phyloP scores from a whole-genome alignment of 2,888 invertebrate species.

The Caradrina clavipalpis region DNA sequence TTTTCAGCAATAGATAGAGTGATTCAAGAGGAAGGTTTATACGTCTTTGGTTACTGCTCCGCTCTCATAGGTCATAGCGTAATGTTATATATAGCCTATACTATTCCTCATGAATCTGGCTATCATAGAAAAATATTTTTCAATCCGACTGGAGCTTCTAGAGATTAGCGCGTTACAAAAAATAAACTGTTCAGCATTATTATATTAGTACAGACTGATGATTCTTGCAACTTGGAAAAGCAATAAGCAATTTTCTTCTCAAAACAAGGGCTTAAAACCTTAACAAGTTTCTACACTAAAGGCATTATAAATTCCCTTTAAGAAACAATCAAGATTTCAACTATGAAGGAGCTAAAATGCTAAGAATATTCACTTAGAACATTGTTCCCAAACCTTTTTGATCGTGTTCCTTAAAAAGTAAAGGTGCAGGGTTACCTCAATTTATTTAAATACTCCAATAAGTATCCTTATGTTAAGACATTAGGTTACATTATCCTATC shows the following conservation, averaged over 20 bases:
- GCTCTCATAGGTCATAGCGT: too few relatives aligned
- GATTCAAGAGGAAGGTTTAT: too few relatives aligned
- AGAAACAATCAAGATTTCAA: conserved; percentile 34
- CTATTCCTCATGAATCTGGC: too few relatives aligned
- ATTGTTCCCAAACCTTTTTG: conserved; percentile 21
- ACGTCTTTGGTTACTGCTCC: too few relatives aligned
- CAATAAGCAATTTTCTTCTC: neutral
- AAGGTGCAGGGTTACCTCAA: conserved; percentile 21
- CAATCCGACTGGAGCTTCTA: too few relatives aligned
- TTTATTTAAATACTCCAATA: conserved; percentile 53
- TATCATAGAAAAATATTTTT: too few relatives aligned
- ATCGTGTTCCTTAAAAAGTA: conserved; percentile 21
- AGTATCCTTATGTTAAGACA: conserved; percentile 37
- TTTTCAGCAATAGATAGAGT: too few relatives aligned
- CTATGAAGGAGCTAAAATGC: conserved; percentile 19
- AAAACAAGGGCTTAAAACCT: neutral
- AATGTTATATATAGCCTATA: too few relatives aligned
- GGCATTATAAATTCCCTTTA: conserved; percentile 15
- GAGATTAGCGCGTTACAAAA: too few relatives aligned
- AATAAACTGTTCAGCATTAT: too few relatives aligned
- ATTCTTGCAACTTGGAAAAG: neutral
- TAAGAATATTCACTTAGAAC: conserved; percentile 30
- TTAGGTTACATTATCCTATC: conserved; percentile 21
- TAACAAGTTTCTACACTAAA: neutral
- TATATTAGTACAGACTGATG: too few relatives aligned